phyloP scores from a whole-genome alignment of 2,888 invertebrate genomes.

The Diplazon laetatorius region DNA sequence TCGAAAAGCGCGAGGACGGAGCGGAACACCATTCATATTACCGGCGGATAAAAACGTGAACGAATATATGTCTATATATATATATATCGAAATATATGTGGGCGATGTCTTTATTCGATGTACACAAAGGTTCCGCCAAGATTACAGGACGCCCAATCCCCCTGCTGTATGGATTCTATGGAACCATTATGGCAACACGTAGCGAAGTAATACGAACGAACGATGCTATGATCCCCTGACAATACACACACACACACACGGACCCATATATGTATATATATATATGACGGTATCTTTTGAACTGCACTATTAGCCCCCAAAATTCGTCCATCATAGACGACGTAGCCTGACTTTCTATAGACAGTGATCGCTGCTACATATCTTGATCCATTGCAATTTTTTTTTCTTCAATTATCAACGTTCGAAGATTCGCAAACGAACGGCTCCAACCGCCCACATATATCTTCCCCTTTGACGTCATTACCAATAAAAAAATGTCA shows the following conservation, averaged over 20 bases:
- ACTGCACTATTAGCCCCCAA: slow-evolving; percentile 36
- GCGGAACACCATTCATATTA: slow-evolving; percentile 3
- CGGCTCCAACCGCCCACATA: too few relatives aligned
- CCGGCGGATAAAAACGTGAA: slow-evolving; percentile 3
- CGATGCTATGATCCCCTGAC: slow-evolving; percentile 76
- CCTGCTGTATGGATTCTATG: slow-evolving; percentile 76
- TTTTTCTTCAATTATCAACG: neutral
- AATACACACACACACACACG: slow-evolving; percentile 66
- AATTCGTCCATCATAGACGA: slow-evolving; percentile 22
- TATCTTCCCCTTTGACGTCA: too few relatives aligned
- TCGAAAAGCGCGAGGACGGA: neutral
- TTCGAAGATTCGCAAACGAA: too few relatives aligned
- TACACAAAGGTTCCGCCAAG: slow-evolving; percentile 79
- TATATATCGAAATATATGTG: too few relatives aligned
- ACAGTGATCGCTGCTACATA: neutral
- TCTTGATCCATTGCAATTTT: neutral
- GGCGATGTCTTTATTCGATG: slow-evolving; percentile 75
- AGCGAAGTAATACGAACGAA: slow-evolving; percentile 73
- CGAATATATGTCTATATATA: neutral
- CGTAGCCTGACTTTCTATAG: neutral
- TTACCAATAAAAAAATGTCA: too few relatives aligned
- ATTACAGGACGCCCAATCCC: slow-evolving; percentile 80
- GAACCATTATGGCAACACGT: slow-evolving; percentile 75
- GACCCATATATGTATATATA: neutral
- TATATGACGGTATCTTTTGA: slow-evolving; percentile 57